Conservation (phyloP, 2,113 vertebrate species). For the Falco punctatus region DNA sequence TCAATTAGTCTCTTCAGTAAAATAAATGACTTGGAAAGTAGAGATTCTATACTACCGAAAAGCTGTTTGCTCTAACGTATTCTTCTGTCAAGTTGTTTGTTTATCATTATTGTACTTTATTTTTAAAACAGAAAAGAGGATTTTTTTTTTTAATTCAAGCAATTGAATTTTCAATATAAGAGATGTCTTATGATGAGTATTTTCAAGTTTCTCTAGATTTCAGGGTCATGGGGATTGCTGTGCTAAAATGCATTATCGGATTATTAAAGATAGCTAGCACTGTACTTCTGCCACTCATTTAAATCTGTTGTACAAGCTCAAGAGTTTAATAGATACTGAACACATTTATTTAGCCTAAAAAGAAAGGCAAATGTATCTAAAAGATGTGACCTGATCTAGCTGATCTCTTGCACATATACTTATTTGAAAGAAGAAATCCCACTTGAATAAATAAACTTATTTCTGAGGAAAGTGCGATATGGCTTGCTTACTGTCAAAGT, state of each 20-base stretch:
- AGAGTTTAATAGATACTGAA: background rate
- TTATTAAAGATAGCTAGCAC: background rate
- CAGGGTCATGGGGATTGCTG: background rate
- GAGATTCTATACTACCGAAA: background rate
- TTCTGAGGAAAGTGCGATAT: background rate
- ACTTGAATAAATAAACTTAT: background rate
- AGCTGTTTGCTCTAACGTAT: background rate
- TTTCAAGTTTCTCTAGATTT: background rate
- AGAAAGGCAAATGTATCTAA: background rate
- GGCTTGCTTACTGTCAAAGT: background rate
- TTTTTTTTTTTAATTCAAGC: background rate
- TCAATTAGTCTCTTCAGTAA: conserved; percentile 11
- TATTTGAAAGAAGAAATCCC: background rate
- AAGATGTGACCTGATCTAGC: background rate
- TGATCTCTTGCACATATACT: background rate
- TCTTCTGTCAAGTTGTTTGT: conserved; percentile 28
- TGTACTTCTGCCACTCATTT: background rate
- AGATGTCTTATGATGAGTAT: background rate
- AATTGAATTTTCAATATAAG: conserved; percentile 18
- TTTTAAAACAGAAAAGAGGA: conserved; percentile 17
- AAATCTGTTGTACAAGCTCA: background rate
- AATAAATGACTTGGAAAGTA: background rate
- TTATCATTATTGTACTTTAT: conserved; percentile 22
- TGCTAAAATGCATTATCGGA: background rate
- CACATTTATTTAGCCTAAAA: background rate